Percentiles rank a stretch among this genome's conserved stretches.
These are phyloP conservation scores for Mylabris phalerata DNA, from an alignment of 1,140 invertebrate species.

Conservation along the genomic window DNA sequence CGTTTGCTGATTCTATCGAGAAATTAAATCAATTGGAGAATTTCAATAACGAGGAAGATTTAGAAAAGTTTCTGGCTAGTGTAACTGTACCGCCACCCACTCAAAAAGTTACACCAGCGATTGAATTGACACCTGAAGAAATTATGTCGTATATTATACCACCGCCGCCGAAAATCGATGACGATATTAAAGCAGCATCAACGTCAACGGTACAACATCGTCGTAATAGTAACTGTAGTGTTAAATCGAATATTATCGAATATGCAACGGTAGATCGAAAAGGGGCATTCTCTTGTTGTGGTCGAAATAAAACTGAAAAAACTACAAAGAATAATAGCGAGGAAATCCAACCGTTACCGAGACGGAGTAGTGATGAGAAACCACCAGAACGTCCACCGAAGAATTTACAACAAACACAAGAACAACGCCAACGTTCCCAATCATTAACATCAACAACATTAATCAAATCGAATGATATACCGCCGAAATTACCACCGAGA, in stretches of 20 bases:
- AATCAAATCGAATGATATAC: conserved; percentile 23
- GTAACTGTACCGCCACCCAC: conserved; percentile 72
- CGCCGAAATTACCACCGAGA: conserved; percentile 50
- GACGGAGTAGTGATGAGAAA: conserved; percentile 48
- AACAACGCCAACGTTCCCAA: conserved; percentile 47
- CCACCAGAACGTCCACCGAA: conserved; percentile 58
- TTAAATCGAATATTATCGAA: conserved; percentile 48
- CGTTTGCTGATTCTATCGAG: conserved; percentile 57
- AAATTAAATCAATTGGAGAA: conserved; percentile 33
- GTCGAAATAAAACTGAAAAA: conserved; percentile 50
- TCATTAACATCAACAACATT: conserved; percentile 40
- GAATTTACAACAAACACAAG: conserved; percentile 43
- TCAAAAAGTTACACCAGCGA: conserved; percentile 56
- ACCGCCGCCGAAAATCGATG: conserved; percentile 54
- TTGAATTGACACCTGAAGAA: conserved; percentile 68
- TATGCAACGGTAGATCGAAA: conserved; percentile 60
- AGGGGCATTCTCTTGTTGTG: conserved; percentile 59
- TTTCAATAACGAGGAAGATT: conserved; percentile 41
- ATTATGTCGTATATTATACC: conserved; percentile 76
- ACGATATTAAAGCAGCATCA: neutral
- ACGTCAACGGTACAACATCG: conserved; percentile 39
- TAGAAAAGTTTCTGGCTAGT: conserved; percentile 77
- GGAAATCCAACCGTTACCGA: conserved; percentile 50
- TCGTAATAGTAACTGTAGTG: conserved; percentile 41
- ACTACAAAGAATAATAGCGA: conserved; percentile 39